Conservation (phyloP, 2,888 invertebrate species). For the Phengaris alcon region DNA sequence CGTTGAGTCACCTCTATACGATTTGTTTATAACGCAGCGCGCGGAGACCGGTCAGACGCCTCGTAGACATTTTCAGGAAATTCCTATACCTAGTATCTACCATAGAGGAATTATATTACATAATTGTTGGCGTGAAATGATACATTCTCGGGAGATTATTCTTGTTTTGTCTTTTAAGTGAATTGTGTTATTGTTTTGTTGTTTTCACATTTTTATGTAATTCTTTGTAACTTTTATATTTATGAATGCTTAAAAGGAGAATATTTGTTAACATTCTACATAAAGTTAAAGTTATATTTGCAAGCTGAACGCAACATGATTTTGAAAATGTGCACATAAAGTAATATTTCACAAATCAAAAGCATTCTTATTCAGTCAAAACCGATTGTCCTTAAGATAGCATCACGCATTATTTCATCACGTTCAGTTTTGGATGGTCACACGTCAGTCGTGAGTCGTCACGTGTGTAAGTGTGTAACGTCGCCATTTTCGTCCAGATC, state of each 20-base stretch:
- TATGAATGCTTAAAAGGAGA: not conserved
- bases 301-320: too few species aligned
- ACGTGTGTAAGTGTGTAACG: conserved; percentile 4
- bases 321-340: too few species aligned
- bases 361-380: too few species aligned
- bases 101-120: too few species aligned
- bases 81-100: not conserved
- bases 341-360: too few species aligned
- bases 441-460: not conserved
- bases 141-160: not conserved
- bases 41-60: conserved; percentile 6
- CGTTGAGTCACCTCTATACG: conserved; percentile 14
- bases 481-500: conserved; percentile 26
- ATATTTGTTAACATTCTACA: too few species aligned
- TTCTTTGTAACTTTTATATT: not conserved
- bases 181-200: not conserved
- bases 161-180: not conserved
- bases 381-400: not conserved
- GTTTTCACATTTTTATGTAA: not conserved
- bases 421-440: conserved; percentile 3
- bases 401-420: not conserved
- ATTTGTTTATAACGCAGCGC: not conserved
- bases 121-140: not conserved
- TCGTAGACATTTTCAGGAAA: conserved; percentile 25
- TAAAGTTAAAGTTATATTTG: too few species aligned